phyloP scores from a whole-genome alignment of 2,113 vertebrate genomes.

The Melanostigma gelatinosum region DNA sequence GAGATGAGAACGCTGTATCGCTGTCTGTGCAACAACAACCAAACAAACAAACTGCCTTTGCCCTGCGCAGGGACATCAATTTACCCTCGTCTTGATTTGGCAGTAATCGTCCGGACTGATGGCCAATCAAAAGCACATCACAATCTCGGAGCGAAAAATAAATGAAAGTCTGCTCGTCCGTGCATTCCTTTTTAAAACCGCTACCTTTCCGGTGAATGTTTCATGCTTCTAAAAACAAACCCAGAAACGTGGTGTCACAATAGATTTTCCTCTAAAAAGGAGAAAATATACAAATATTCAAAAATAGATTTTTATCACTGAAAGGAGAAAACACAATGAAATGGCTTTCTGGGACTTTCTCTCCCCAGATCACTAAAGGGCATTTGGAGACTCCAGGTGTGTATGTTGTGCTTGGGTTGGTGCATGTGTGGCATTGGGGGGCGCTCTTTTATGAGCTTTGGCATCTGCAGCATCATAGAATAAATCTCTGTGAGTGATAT shows the following conservation, averaged over 20 bases:
- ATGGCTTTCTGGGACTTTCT: slow-evolving; percentile 27
- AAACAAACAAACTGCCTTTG: slow-evolving; percentile 20
- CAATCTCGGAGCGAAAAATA: slow-evolving; percentile 37
- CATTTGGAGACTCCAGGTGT: slow-evolving; percentile 3
- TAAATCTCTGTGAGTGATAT: slow-evolving; percentile 4
- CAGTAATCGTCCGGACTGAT: slow-evolving; percentile 53
- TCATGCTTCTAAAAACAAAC: slow-evolving; percentile 16
- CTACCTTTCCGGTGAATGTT: slow-evolving; percentile 24
- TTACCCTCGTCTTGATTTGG: slow-evolving; percentile 46
- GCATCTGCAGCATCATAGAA: neutral
- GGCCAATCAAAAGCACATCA: slow-evolving; percentile 60
- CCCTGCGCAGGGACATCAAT: slow-evolving; percentile 38
- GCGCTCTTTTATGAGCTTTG: slow-evolving; percentile 2
- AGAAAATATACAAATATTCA: slow-evolving; percentile 27
- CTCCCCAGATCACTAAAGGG: neutral
- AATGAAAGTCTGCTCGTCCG: slow-evolving; percentile 48
- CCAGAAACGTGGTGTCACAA: slow-evolving; percentile 33
- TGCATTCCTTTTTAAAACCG: slow-evolving; percentile 51
- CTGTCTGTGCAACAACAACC: slow-evolving; percentile 22
- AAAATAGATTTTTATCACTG: slow-evolving; percentile 30
- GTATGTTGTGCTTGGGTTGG: neutral
- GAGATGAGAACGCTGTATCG: slow-evolving; percentile 25
- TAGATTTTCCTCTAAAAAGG: slow-evolving; percentile 33
- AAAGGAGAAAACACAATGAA: slow-evolving; percentile 20
- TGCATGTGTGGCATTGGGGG: neutral